Conservation (phyloP, 2,797 vertebrate genomes). For the Chanos chanos region DNA sequence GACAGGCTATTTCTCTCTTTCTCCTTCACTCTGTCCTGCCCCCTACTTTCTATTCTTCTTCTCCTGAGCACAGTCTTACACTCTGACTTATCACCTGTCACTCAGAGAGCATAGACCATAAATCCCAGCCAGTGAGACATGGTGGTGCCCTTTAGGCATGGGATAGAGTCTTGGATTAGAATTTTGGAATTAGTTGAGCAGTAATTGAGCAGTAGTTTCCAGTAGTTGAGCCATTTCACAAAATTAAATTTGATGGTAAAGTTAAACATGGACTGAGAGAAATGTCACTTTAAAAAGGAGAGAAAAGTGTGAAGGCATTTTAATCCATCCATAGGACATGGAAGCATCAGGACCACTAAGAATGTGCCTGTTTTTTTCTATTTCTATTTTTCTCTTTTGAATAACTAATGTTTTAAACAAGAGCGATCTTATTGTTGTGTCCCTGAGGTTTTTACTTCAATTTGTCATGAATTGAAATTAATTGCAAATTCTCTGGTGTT, state of each 20-base stretch:
- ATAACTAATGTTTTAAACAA: background rate
- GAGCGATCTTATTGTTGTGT: background rate
- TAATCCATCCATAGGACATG: background rate
- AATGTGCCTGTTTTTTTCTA: background rate
- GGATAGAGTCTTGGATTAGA: too few relatives aligned
- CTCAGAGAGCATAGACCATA: slow-evolving; percentile 8
- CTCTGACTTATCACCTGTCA: background rate
- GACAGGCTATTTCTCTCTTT: slow-evolving; percentile 1
- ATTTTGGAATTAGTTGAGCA: too few relatives aligned
- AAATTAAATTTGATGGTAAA: too few relatives aligned
- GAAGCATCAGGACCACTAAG: background rate
- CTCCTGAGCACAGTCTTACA: background rate
- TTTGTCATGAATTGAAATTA: background rate
- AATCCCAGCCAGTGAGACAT: slow-evolving; percentile 16
- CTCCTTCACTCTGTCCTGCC: background rate
- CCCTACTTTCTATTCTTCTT: background rate
- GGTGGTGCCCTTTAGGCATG: background rate
- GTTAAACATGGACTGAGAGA: too few relatives aligned
- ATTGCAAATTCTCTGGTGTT: background rate
- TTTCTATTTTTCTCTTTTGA: background rate
- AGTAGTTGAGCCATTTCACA: too few relatives aligned
- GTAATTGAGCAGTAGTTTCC: too few relatives aligned
- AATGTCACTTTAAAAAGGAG: too few relatives aligned
- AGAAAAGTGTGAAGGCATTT: background rate
- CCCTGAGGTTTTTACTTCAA: background rate